These are phyloP conservation scores for Thryonomys swinderianus DNA, from an alignment of 2,113 vertebrate genomes.

Conservation along the genomic window DNA sequence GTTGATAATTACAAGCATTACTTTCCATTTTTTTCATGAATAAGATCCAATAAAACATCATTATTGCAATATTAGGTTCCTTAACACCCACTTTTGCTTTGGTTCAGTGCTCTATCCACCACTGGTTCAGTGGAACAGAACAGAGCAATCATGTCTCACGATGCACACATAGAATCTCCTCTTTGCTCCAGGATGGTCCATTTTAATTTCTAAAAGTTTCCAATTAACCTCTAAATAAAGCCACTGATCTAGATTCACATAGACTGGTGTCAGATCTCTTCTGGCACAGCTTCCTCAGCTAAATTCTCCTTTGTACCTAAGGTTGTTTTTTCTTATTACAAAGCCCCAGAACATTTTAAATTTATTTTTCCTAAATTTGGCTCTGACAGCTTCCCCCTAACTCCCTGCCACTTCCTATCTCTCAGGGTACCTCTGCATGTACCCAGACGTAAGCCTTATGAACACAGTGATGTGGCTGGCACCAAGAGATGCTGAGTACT, in stretches of 20 bases:
- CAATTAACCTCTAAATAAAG: constrained; percentile 34
- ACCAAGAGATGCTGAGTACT: not conserved
- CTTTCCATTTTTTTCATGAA: constrained; percentile 52
- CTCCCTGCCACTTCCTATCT: not conserved
- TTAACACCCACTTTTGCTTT: not conserved
- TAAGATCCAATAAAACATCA: constrained; percentile 31
- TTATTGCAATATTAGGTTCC: not conserved
- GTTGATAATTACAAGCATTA: constrained; percentile 45
- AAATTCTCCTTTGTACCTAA: not conserved
- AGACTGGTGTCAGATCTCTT: not conserved
- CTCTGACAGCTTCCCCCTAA: not conserved
- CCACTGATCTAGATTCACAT: not conserved
- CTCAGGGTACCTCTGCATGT: not conserved
- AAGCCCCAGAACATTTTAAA: not conserved
- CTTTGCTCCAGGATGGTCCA: not conserved
- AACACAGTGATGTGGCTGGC: not conserved
- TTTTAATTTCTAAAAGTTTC: not conserved
- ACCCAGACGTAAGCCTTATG: not conserved
- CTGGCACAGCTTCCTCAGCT: not conserved
- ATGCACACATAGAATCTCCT: not conserved
- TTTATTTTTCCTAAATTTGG: not conserved
- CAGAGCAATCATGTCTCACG: not conserved
- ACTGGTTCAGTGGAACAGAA: not conserved
- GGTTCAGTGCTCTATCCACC: not conserved
- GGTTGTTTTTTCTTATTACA: constrained; percentile 14